A percentile compares a stretch with the other conserved stretches of the same genome.
Conservation (phyloP, 2,888 invertebrate genomes). For the Diaprepes abbreviatus region DNA sequence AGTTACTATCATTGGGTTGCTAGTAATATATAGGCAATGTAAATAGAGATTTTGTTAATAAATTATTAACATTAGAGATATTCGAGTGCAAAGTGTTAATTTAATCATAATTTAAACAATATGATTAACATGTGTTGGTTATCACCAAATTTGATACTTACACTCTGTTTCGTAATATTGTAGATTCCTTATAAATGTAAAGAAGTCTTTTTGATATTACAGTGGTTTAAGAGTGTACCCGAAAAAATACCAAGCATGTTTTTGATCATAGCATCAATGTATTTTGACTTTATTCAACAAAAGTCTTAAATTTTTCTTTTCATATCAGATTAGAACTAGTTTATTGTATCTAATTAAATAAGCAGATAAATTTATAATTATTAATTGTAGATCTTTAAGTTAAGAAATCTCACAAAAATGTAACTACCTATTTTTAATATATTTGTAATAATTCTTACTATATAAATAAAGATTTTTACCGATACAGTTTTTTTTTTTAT, state of each 20-base stretch:
- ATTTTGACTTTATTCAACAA: too few species aligned
- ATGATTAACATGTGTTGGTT: too few species aligned
- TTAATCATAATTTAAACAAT: too few species aligned
- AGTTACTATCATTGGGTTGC: conserved; percentile 72
- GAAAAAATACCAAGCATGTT: too few species aligned
- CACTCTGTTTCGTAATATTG: too few species aligned
- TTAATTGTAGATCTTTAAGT: not conserved
- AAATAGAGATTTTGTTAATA: not conserved
- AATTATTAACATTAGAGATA: too few species aligned
- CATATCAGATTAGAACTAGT: not conserved
- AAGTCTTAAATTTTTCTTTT: not conserved
- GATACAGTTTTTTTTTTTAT: not conserved
- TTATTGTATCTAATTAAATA: not conserved
- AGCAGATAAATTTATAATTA: not conserved
- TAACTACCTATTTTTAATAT: conserved; percentile 13
- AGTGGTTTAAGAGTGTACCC: too few species aligned
- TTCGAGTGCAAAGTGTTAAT: too few species aligned
- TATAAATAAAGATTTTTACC: not conserved
- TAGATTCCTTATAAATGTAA: too few species aligned
- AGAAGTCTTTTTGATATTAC: too few species aligned
- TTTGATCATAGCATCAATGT: too few species aligned
- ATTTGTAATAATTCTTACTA: not conserved
- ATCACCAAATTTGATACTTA: too few species aligned
- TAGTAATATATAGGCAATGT: conserved; percentile 38
- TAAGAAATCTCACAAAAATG: conserved; percentile 3